Conservation (phyloP, 2,113 vertebrate genomes). For the Scopus umbretta region DNA sequence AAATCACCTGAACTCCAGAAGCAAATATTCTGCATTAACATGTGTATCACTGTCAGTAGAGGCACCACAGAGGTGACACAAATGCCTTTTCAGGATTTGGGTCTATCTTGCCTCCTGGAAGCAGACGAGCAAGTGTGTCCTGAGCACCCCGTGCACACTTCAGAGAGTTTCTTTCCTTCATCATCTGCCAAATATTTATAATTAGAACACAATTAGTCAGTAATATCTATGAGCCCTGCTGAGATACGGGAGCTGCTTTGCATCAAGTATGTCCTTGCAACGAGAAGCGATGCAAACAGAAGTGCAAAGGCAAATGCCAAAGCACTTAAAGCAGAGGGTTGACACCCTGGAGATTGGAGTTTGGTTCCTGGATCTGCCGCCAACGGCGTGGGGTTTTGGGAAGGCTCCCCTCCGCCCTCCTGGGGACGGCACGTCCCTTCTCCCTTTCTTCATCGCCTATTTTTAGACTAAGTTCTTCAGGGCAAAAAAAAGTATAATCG, state of each 20-base stretch:
- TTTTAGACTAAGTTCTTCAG: not conserved
- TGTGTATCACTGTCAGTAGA: not conserved
- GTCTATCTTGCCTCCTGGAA: not conserved
- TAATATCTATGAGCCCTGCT: not conserved
- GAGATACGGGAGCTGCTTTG: not conserved
- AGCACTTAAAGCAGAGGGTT: not conserved
- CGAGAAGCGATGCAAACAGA: not conserved
- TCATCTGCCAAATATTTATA: not conserved
- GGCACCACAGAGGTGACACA: accelerated
- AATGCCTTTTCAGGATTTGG: not conserved
- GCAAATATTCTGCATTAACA: not conserved
- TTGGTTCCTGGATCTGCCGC: not conserved
- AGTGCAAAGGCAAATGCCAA: not conserved
- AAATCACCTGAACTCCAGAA: not conserved
- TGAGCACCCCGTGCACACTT: not conserved
- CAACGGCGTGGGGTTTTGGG: not conserved
- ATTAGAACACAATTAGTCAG: not conserved
- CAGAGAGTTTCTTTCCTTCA: not conserved
- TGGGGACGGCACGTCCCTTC: not conserved
- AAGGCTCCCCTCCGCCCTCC: not conserved
- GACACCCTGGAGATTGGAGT: not conserved
- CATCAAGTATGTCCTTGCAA: not conserved
- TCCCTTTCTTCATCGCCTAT: not conserved
- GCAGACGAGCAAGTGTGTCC: not conserved
- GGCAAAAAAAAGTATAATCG: not conserved